Conservation (phyloP, 1,140 invertebrate genomes). For the Heliothis subflexa region DNA sequence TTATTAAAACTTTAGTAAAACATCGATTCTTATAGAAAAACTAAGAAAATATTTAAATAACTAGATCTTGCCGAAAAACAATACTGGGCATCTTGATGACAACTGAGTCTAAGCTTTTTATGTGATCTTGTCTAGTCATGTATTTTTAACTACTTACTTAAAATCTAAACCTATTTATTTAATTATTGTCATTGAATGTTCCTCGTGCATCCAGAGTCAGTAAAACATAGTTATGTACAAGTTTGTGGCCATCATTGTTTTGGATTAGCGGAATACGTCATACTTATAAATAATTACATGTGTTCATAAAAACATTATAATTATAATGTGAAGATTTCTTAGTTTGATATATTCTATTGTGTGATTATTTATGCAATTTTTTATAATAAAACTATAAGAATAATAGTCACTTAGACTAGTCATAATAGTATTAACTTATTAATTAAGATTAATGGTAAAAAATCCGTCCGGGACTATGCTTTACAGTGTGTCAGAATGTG, state of each 20-base stretch:
- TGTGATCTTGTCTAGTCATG: slow-evolving; percentile 2
- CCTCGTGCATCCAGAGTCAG: slow-evolving; percentile 10
- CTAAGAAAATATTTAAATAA: not conserved
- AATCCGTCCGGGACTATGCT: slow-evolving; percentile 17
- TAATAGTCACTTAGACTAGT: slow-evolving; percentile 34
- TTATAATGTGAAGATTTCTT: slow-evolving; percentile 44
- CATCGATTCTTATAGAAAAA: not conserved
- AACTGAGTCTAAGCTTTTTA: not conserved
- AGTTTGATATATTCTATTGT: slow-evolving; percentile 46
- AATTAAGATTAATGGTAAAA: slow-evolving; percentile 30
- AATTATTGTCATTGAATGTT: slow-evolving; percentile 29
- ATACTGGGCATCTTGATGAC: not conserved
- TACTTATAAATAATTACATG: slow-evolving; percentile 28
- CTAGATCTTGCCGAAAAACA: not conserved
- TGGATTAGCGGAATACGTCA: slow-evolving; percentile 18
- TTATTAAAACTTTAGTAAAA: not conserved
- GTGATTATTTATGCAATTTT: slow-evolving; percentile 50
- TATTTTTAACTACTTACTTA: not conserved
- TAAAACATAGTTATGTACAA: slow-evolving; percentile 28
- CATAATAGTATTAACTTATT: slow-evolving; percentile 29
- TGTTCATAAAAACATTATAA: slow-evolving; percentile 42
- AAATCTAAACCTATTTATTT: not conserved
- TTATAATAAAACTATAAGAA: slow-evolving; percentile 35
- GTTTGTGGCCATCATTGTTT: slow-evolving; percentile 16
- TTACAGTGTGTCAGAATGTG: slow-evolving; percentile 16